Evolutionary conservation across 2,888 invertebrate genomes (phyloP).

Genomic region (Onthophagus sagittarius): DNA sequence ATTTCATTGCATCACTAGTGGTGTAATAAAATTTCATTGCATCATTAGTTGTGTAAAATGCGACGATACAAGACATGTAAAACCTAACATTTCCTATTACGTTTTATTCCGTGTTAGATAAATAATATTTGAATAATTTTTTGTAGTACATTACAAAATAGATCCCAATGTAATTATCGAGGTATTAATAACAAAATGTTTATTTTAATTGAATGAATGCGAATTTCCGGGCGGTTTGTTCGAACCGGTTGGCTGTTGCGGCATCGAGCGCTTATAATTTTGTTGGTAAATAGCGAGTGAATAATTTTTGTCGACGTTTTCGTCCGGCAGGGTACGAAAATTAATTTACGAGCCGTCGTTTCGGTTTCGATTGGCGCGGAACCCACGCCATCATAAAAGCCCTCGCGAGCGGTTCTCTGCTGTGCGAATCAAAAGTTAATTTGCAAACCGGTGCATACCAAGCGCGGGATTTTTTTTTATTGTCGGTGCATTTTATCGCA

Average conservation of each 20-base stretch:
- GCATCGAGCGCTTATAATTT: constrained; percentile 22
- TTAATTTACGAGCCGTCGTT: constrained; percentile 17
- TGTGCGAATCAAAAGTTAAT: neutral
- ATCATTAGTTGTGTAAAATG: too few relatives aligned
- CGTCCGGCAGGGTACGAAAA: constrained; percentile 3
- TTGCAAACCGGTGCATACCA: neutral
- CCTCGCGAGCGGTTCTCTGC: too few relatives aligned
- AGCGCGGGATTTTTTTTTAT: neutral
- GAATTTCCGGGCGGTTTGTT: constrained; percentile 24
- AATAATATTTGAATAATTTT: too few relatives aligned
- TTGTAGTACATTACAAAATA: too few relatives aligned
- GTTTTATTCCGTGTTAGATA: too few relatives aligned
- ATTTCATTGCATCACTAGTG: too few relatives aligned
- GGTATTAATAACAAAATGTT: constrained; percentile 26
- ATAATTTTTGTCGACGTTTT: constrained; percentile 20
- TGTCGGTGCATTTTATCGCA: neutral
- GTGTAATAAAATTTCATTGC: too few relatives aligned
- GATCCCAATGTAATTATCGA: constrained; percentile 16
- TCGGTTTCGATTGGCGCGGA: neutral
- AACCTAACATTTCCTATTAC: too few relatives aligned
- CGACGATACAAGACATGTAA: too few relatives aligned
- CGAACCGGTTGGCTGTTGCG: too few relatives aligned
- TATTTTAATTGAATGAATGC: constrained; percentile 26
- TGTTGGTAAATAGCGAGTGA: constrained; percentile 25
- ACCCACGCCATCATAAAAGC: neutral